Base-by-base conservation (phyloP, 37 sponge, comb jelly and placozoan genomes). In the Eunapius fragilis region DNA sequence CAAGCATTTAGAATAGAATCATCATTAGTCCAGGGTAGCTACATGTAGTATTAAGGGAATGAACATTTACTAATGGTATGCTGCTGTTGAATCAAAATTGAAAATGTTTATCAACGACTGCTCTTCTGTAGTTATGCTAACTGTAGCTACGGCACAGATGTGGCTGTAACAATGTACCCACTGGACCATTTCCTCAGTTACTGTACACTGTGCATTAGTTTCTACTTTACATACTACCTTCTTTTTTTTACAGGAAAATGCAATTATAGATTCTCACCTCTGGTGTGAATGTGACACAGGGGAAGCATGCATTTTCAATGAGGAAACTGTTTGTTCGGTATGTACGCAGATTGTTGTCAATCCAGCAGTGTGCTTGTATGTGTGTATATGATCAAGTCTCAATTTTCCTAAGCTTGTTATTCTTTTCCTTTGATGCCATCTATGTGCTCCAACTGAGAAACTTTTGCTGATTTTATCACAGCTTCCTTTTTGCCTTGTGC, bases 281-380 rank as follows among this genome's bases (percentile, higher is more conserved):
- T 94, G 91, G 89, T 37, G 74, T 25, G 81, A 80, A 31, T 32
- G 47, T 5, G 92, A 88, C 84, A 48, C 91, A n/a, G 82, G 89
- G 9, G 95, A 94, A 48, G 87, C 89, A 10, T 94, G 95, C 79
- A 37, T 91, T 69, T 67, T 91, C 35, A 74, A 67, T 23, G 95
- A 94, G 19, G 71, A 89, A 11, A 80, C 80, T 67, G 74, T 74
- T 33, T 90, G 91, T 82, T 85, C 82, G 79, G 90, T 93, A 76
- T 7, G 80, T 22, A 25, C n/a, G n/a, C n/a, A n/a, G n/a, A n/a
- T n/a, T 47, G 3, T 85, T 41, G 41, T 69, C 23, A n/a, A 3
- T 7, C 22, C n/a, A 37, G 76, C 37, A 6, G 17, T 37, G 37
- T 35, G 0, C 36, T 30, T 72, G 13, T 22, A 10, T 10, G 25